Evolutionary conservation across 2,888 invertebrate genomes (phyloP), one percentile per base, ranked within the genome.

Genomic region (Hirtodrosophila trivittata): DNA sequence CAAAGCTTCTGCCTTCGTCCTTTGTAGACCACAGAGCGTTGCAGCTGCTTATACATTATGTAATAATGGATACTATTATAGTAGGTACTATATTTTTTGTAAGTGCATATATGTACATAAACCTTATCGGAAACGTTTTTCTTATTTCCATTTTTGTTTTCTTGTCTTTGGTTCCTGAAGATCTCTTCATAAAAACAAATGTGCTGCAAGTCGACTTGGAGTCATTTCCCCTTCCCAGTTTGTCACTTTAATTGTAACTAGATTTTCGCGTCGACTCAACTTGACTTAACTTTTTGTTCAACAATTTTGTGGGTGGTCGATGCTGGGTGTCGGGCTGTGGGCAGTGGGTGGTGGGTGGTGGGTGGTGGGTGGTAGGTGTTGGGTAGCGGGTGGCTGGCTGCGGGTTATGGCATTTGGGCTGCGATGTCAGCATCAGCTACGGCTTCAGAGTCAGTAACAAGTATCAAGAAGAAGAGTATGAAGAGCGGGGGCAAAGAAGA

Each of bases 231-330:
- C 6, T 43, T 47, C 56, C 47, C 59, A 55, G 54, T 43, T 72
- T 75, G 76, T 75, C 72, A 69, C 66, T 66, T 66, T 73, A 73
- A 80, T 80, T 80, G 74, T 49, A 62, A 73, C 77, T 73, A 66
- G 69, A 76, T 80, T 73, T 73, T 57, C 50, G 28, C 58, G 43
- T 50, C 46, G 41, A 56, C 47, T 66, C 42, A 12, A 46, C 41
- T 55, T 49, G 58, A 54, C 52, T 45, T 43, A 50, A 62, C 47
- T 42, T 50, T 51, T 51, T 55, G 66, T 46, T 45, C 32, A 56
- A 41, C 56, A 46, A 41, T 65, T 75, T 75, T 49, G 13, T n/a
- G 26, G 16, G 39, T 37, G 32, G 5, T 32, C 16, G 13, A 26
- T 16, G 49, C 8, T 30, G 9, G n/a, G 9, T 0, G 21, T 13